A percentile compares a stretch with the other conserved stretches of the same genome.
These are phyloP conservation scores for Acridotheres tristis DNA, from an alignment of 2,797 vertebrate genomes.

Conservation along the genomic window DNA sequence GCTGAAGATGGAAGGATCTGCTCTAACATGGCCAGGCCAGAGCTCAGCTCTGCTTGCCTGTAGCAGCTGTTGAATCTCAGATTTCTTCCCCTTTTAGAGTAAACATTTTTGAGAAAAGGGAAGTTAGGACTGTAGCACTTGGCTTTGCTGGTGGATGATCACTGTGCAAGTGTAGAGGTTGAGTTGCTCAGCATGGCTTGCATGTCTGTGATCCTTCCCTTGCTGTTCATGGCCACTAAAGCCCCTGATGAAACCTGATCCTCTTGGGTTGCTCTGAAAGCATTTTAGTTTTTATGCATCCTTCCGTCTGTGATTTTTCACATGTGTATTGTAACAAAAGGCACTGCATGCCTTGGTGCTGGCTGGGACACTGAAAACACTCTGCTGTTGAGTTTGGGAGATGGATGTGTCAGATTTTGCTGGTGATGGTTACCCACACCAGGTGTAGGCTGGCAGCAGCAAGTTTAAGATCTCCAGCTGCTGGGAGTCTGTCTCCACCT, in stretches of 20 bases:
- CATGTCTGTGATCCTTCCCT: background rate
- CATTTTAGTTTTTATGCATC: background rate
- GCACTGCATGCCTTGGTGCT: background rate
- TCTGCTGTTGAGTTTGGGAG: background rate
- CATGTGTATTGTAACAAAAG: background rate
- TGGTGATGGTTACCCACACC: background rate
- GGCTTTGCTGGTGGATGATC: background rate
- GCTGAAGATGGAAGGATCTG: background rate
- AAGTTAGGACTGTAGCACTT: background rate
- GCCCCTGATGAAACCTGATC: background rate
- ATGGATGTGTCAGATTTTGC: background rate
- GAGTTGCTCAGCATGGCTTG: background rate
- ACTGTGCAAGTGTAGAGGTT: background rate
- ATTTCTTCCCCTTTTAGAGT: background rate
- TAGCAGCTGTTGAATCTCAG: background rate
- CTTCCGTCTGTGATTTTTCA: background rate
- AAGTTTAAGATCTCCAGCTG: background rate
- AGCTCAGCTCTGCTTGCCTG: background rate
- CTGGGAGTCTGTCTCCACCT: background rate
- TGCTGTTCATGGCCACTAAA: background rate
- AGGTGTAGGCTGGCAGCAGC: background rate
- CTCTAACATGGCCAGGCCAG: background rate
- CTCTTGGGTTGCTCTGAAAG: background rate
- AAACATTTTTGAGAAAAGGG: fast-evolving
- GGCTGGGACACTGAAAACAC: background rate